Evolutionary conservation across 2,113 vertebrate species (phyloP).

Genomic region (Diglossa brunneiventris): DNA sequence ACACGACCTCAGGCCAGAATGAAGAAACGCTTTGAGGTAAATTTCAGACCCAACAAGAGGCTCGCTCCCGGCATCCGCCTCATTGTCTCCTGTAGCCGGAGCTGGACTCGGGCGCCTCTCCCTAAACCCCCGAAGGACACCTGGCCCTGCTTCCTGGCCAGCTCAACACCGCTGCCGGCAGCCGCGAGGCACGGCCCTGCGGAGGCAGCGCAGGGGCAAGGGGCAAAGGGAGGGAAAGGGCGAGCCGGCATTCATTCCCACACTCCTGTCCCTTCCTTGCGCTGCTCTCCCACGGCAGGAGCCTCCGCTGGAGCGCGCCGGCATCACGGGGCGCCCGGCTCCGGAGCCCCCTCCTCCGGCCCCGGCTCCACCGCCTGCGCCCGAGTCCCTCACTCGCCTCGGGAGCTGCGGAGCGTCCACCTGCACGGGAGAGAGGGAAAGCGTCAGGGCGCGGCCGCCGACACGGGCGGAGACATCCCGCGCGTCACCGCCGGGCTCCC

Average conservation of each 20-base stretch:
- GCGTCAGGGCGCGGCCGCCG: neutral
- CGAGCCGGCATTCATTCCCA: neutral
- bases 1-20: neutral
- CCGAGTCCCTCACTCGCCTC: slow-evolving; percentile 17
- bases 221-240: rapidly evolving
- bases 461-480: neutral
- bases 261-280: neutral
- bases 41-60: rapidly evolving
- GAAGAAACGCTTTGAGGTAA: rapidly evolving
- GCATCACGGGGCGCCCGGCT: neutral
- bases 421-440: neutral
- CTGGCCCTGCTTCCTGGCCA: rapidly evolving
- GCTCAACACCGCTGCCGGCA: rapidly evolving
- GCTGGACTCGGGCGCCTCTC: rapidly evolving
- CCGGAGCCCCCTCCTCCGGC: neutral
- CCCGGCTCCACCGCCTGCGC: neutral
- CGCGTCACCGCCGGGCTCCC: neutral
- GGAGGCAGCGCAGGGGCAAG: too few relatives aligned
- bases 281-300: neutral
- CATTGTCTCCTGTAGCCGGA: neutral
- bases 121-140: rapidly evolving
- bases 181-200: neutral
- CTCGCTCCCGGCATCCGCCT: neutral
- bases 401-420: slow-evolving; percentile 22
- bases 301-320: neutral